Conservation (phyloP, 2,113 vertebrate genomes). For the Peromyscus leucopus region DNA sequence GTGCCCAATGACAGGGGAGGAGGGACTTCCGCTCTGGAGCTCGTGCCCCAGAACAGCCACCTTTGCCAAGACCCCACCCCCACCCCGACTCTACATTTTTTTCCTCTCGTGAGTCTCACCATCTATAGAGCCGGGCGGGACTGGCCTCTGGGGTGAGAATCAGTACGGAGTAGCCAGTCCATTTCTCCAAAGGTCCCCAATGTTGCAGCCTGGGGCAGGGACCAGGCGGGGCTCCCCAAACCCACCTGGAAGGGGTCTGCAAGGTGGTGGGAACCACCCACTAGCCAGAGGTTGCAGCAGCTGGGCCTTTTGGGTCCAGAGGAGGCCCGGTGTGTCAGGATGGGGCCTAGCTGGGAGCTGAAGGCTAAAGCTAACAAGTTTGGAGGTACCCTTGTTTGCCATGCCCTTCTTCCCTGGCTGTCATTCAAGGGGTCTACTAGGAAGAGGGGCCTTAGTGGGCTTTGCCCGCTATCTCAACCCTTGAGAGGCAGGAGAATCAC, state of each 20-base stretch:
- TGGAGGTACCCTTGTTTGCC: background rate
- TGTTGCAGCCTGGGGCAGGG: background rate
- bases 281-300: background rate
- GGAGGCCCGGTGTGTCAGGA: background rate
- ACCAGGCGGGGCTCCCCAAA: background rate
- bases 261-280: background rate
- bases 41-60: background rate
- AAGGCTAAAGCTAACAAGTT: background rate
- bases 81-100: too few species aligned
- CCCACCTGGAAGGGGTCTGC: background rate
- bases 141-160: background rate
- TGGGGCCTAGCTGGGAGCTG: background rate
- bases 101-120: background rate
- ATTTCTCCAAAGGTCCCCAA: background rate
- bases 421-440: background rate
- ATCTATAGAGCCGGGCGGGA: background rate
- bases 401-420: background rate
- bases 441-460: background rate
- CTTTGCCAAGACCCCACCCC: background rate
- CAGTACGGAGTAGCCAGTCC: background rate
- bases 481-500: background rate
- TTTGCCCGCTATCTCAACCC: background rate
- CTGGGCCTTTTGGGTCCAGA: background rate
- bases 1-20: background rate
- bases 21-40: background rate